Evolutionary conservation across 2,113 vertebrate genomes (phyloP).

Genomic region (Chroicocephalus ridibundus): DNA sequence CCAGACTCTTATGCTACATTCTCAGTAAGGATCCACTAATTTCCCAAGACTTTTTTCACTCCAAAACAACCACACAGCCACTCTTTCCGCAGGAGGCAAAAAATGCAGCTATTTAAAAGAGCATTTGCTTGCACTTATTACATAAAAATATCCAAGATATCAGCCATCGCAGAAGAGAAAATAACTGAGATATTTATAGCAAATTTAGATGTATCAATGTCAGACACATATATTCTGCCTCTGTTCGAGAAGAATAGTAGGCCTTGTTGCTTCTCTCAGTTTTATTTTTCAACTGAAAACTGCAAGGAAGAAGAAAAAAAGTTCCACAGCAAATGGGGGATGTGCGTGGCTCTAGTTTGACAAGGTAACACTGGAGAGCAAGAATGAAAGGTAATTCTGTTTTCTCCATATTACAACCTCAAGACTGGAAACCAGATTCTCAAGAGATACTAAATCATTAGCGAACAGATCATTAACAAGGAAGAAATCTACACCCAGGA

Average conservation of each 20-base stretch:
- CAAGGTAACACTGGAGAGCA: background rate
- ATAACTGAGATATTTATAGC: background rate
- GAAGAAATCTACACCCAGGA: conserved; percentile 32
- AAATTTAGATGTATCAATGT: background rate
- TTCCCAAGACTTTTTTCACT: background rate
- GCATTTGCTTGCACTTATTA: background rate
- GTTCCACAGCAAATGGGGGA: background rate
- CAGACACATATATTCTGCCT: background rate
- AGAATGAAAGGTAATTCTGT: background rate
- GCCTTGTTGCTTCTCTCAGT: background rate
- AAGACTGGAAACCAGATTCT: background rate
- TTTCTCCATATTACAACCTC: background rate
- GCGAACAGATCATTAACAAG: conserved; percentile 46
- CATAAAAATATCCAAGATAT: background rate
- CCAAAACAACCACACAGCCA: background rate
- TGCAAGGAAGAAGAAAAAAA: background rate
- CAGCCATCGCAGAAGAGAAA: background rate
- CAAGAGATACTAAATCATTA: conserved; percentile 47
- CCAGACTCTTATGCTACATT: background rate
- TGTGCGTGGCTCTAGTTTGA: background rate
- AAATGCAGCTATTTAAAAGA: background rate
- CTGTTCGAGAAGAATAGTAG: background rate
- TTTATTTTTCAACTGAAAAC: background rate
- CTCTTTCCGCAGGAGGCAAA: conserved; percentile 5
- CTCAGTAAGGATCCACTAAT: background rate